Conservation (phyloP, 2,797 vertebrate species). For the Melanotaenia pygmaea region DNA sequence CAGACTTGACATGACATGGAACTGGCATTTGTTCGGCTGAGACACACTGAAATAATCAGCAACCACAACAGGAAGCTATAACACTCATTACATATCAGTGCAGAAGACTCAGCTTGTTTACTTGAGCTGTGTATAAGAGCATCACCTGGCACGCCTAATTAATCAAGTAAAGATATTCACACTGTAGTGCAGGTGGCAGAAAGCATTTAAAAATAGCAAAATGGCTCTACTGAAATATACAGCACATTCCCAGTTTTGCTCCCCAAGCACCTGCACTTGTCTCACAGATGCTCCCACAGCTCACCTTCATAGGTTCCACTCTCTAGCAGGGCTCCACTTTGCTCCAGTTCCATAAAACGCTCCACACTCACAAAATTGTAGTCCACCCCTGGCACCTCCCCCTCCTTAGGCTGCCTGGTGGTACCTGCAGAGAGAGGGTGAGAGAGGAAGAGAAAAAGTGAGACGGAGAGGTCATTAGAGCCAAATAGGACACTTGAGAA, state of each 20-base stretch:
- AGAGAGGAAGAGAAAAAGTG: constrained; percentile 14
- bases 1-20: constrained; percentile 62
- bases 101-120: constrained; percentile 44
- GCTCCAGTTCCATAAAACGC: constrained; percentile 99
- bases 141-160: constrained; percentile 44
- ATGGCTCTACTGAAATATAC: constrained; percentile 23
- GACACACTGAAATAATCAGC: constrained; percentile 15
- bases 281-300: constrained; percentile 51
- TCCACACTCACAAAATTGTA: constrained; percentile 99
- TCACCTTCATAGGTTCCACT: constrained; percentile 99
- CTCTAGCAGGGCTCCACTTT: constrained; percentile 98
- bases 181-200: constrained; percentile 11
- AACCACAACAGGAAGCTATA: constrained; percentile 37
- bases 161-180: constrained; percentile 32
- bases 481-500: constrained; percentile 72
- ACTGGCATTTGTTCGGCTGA: constrained; percentile 55
- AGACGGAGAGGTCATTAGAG: constrained; percentile 63
- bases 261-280: constrained; percentile 34
- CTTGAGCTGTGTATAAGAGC: constrained; percentile 38
- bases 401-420: constrained; percentile 98
- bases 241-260: constrained; percentile 32
- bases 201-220: constrained; percentile 44
- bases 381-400: constrained; percentile 98
- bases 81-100: constrained; percentile 14
- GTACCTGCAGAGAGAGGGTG: constrained; percentile 85